Base-by-base conservation (phyloP, 2,888 invertebrate genomes). In the Torymus auratus region DNA sequence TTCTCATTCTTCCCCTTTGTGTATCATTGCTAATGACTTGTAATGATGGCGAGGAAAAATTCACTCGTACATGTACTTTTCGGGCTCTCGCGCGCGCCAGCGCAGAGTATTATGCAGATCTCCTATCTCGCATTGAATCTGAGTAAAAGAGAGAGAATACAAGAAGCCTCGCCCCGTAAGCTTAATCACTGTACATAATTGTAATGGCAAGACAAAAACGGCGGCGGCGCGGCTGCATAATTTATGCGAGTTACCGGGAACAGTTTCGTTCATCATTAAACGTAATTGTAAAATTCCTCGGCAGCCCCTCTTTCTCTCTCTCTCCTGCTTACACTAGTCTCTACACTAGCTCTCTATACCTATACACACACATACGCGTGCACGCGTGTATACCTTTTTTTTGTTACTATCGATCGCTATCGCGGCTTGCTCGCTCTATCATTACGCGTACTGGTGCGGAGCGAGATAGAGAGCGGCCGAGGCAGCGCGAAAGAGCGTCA, bases 241-340 rank as follows among this genome's bases (percentile, higher is more conserved):
- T 82, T 75, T 78, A 80, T 80, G 80, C 82, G 74, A 73, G 78
- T 80, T 82, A 58, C 70, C 65, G 74, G 17, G 67, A 77, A 78
- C 82, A 80, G 70, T 82, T 82, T 82, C 77, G 82, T 82, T 82
- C 77, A 68, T 82, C 80, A 82, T 82, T 78, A 82, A 78, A 82
- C 82, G 78, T 78, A 80, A 82, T 82, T 82, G 80, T 82, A 67
- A 80, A 82, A 82, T 82, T 80, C 82, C 78, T 78, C 23, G 17
- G 65, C 68, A 28, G 50, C 41, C n/a, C 23, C 67, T 68, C 58
- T 53, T 12, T n/a, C 74, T 12, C 56, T 41, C 50, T 74, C 20
- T 67, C 52, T 20, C 50, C n/a, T 20, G n/a, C 52, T 50, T 70
- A 41, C 55, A 14, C 5, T 50, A 13, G 50, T 58, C 52, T 58